Evolutionary conservation across 2,113 vertebrate genomes (phyloP), one percentile per base, ranked within the genome.

Genomic region (Anguilla japonica): DNA sequence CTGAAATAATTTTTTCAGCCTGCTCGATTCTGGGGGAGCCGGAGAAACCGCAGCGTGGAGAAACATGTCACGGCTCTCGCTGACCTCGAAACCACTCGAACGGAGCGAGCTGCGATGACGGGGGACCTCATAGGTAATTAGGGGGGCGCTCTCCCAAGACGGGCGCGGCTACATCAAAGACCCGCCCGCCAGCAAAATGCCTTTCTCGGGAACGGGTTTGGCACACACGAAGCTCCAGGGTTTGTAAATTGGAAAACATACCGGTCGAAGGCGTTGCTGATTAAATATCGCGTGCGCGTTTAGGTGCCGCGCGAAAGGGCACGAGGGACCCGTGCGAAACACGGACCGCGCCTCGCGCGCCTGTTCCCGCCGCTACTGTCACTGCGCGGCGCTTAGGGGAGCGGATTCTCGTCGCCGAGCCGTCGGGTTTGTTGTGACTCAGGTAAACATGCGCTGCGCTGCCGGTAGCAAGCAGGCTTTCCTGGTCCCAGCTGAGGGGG

Each of bases 121-220:
- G 29, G 50, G 84, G n/a, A 60, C 43, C 90, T 92, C 89, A 87
- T 86, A 87, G 84, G 91, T 91, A 91, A 93, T 94, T 92, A 93
- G 90, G 87, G 88, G 89, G 91, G 92, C 91, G 87, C 91, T 91
- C 88, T 91, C 86, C 90, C 60, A 86, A 91, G 89, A 87, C 87
- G 26, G 82, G 84, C 41, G 89, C 26, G 87, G 90, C 82, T 56
- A 90, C 91, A 91, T 93, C 86, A 91, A 92, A 92, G 88, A 90
- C 50, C 83, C 5, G 43, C 85, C 84, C 90, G 84, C 81, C 81
- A 56, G 81, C 80, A 63, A 83, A 88, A 81, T 87, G 75, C 84
- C 88, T 86, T 89, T 90, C 87, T 78, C 92, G 50, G 88, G 89
- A 88, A 92, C 90, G 34, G 88, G 91, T 89, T 90, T 82, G 87